Evolutionary conservation across 2,888 invertebrate species (phyloP).

Genomic region (Cheilosia soror): DNA sequence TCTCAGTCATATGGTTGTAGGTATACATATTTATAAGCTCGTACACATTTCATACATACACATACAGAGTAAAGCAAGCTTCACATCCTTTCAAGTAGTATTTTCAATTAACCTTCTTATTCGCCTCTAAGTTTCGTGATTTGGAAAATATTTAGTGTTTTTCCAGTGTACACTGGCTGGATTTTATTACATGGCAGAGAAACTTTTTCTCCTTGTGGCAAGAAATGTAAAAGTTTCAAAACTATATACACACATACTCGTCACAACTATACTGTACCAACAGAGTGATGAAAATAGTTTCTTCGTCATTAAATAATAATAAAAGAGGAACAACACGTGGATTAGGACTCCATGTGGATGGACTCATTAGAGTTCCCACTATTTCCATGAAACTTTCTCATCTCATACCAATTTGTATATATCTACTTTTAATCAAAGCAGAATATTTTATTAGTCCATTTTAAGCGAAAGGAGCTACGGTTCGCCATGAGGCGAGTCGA

Average conservation of each 20-base stretch:
- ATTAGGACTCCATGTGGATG: background rate
- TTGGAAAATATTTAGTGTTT: constrained; percentile 2
- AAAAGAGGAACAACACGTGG: background rate
- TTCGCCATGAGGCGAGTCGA: background rate
- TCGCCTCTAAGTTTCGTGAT: constrained; percentile 20
- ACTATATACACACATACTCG: background rate
- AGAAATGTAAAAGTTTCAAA: constrained; percentile 1
- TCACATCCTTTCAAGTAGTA: background rate
- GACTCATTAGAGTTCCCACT: background rate
- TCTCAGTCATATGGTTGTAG: no score
- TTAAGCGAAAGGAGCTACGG: background rate
- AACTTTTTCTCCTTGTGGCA: constrained; percentile 5
- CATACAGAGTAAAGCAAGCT: no score
- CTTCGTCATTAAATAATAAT: background rate
- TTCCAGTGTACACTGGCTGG: background rate
- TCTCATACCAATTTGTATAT: background rate
- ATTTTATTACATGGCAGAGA: background rate
- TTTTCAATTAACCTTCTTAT: constrained; percentile 21
- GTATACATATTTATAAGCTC: no score
- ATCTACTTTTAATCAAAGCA: background rate
- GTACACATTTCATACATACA: no score
- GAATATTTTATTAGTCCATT: constrained; percentile 3
- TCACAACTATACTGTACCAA: background rate
- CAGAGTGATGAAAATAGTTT: background rate
- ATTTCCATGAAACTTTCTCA: background rate